A percentile compares a stretch with the other conserved stretches of the same genome.
These are phyloP conservation scores for Erannis defoliaria DNA, from an alignment of 2,888 invertebrate genomes.

Conservation along the genomic window DNA sequence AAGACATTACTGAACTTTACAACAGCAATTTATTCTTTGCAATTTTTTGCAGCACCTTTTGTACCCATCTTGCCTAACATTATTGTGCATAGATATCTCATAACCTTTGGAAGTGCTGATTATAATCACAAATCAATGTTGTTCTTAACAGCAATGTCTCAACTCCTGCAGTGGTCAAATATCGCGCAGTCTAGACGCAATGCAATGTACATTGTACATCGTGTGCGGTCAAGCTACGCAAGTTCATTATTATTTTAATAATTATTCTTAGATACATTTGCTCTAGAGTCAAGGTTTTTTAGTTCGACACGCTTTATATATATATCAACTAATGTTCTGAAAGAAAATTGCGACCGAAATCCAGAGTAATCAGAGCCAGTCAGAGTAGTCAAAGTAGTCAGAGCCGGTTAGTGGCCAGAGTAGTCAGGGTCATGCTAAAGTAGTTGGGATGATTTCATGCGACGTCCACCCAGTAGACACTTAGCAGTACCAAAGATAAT, in stretches of 20 bases:
- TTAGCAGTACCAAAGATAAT: no score
- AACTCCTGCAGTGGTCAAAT: neutral
- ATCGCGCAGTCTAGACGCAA: neutral
- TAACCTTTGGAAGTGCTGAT: slow-evolving; percentile 21
- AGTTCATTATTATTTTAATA: neutral
- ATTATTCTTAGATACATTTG: neutral
- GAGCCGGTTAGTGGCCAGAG: no score
- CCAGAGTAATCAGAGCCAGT: no score
- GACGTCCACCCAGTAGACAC: no score
- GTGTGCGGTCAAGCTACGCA: neutral
- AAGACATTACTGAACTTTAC: neutral
- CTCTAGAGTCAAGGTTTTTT: no score
- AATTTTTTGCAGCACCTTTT: neutral
- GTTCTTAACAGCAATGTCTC: slow-evolving; percentile 11
- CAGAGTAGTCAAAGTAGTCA: no score
- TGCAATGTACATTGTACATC: neutral
- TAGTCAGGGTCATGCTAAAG: no score
- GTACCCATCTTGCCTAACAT: slow-evolving; percentile 11
- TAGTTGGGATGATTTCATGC: no score
- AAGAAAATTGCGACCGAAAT: no score
- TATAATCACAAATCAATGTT: slow-evolving; percentile 25
- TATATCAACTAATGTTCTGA: no score
- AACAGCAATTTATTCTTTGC: neutral
- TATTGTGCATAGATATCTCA: slow-evolving; percentile 14
- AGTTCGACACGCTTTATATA: no score